phyloP scores from a whole-genome alignment of 37 sponge, comb jelly and placozoan species.

The Petrosia ficiformis region DNA sequence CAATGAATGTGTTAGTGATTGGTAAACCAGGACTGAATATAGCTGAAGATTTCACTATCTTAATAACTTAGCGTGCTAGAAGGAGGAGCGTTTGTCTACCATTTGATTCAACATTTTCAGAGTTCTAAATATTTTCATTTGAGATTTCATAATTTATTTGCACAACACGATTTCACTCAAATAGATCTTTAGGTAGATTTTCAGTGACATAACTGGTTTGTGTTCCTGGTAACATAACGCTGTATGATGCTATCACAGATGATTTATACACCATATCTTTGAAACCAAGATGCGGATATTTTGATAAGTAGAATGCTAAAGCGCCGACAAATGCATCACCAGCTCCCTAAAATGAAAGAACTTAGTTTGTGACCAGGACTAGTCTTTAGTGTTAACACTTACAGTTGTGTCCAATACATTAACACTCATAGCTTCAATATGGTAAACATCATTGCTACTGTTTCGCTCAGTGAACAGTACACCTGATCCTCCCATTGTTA shows the following conservation, averaged over 20 bases:
- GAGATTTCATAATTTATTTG: too few species aligned
- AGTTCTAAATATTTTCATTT: too few species aligned
- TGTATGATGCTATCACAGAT: conserved; percentile 68
- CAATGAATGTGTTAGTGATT: conserved; percentile 45
- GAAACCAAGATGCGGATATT: conserved; percentile 29
- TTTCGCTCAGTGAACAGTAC: conserved; percentile 56
- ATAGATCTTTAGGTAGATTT: not conserved
- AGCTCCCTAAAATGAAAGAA: conserved; percentile 82
- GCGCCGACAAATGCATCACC: conserved; percentile 99
- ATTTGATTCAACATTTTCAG: not conserved
- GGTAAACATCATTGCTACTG: not conserved
- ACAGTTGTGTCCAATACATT: conserved; percentile 90
- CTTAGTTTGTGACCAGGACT: not conserved
- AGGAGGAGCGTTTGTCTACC: not conserved
- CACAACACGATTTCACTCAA: too few species aligned
- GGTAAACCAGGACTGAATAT: conserved; percentile 79
- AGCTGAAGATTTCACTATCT: conserved; percentile 61
- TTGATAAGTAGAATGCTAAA: conserved; percentile 82
- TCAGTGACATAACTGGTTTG: conserved; percentile 77
- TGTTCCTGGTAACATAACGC: conserved; percentile 82
- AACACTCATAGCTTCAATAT: conserved; percentile 75
- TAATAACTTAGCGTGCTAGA: conserved; percentile 42
- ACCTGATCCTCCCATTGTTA: conserved; percentile 91
- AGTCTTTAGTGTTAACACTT: too few species aligned
- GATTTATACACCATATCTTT: conserved; percentile 61